Evolutionary conservation across 2,797 vertebrate species (phyloP).

Genomic region (Sebastes jordani): DNA sequence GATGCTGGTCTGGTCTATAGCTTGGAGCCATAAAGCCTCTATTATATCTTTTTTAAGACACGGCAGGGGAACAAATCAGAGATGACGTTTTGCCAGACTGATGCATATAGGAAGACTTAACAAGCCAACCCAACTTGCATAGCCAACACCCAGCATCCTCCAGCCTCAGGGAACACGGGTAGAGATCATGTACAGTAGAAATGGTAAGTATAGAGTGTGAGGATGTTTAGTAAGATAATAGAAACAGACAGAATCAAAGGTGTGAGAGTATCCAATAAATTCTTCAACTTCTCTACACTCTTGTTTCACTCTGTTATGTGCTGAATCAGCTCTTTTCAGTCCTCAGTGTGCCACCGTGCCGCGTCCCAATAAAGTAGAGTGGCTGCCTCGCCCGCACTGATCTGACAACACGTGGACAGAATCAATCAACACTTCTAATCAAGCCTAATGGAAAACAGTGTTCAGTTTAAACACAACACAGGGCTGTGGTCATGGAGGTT

Average conservation of each 20-base stretch:
- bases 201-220: background rate
- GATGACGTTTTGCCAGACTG: no score
- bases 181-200: no score
- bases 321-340: slow-evolving; percentile 52
- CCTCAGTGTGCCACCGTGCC: background rate
- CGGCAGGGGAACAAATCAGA: no score
- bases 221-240: background rate
- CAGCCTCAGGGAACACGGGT: no score
- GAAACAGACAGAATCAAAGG: slow-evolving; percentile 8
- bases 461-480: slow-evolving; percentile 24
- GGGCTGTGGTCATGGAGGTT: background rate
- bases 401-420: slow-evolving; percentile 58
- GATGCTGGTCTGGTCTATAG: no score
- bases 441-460: slow-evolving; percentile 64
- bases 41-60: no score
- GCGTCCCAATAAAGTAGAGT: slow-evolving; percentile 68
- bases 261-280: slow-evolving; percentile 3
- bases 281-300: slow-evolving; percentile 5
- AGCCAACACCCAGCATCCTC: no score
- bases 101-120: no score
- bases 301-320: slow-evolving; percentile 24
- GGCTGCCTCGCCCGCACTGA: slow-evolving; percentile 33
- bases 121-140: no score
- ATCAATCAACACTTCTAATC: slow-evolving; percentile 77
- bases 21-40: no score